Conservation (phyloP, 1,140 invertebrate genomes). For the Hypothenemus hampei region DNA sequence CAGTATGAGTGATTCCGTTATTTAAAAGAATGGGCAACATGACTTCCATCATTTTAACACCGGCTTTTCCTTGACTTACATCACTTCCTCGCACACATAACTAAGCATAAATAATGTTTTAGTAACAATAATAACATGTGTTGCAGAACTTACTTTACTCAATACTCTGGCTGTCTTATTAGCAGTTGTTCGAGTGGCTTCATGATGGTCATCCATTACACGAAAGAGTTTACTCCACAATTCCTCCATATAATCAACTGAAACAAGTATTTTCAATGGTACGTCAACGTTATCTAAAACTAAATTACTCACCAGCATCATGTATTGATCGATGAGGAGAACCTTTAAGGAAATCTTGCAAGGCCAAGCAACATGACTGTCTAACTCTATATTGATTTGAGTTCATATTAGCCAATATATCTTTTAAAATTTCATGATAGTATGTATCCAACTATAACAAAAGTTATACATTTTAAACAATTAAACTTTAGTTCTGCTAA, state of each 20-base stretch:
- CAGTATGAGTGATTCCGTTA: slow-evolving; percentile 70
- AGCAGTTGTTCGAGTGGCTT: slow-evolving; percentile 77
- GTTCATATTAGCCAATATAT: slow-evolving; percentile 76
- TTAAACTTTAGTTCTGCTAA: not conserved
- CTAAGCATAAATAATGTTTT: slow-evolving; percentile 49
- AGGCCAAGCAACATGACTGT: slow-evolving; percentile 83
- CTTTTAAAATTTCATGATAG: slow-evolving; percentile 79
- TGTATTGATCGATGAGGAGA: slow-evolving; percentile 42
- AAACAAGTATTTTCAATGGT: no score
- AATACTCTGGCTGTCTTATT: slow-evolving; percentile 70
- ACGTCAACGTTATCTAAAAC: no score
- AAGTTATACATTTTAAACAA: slow-evolving; percentile 2
- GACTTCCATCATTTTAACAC: slow-evolving; percentile 67
- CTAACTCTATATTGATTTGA: slow-evolving; percentile 81
- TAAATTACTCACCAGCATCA: slow-evolving; percentile 42
- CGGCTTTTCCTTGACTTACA: slow-evolving; percentile 68
- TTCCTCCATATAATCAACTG: slow-evolving; percentile 55
- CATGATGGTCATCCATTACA: slow-evolving; percentile 92
- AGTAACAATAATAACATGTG: not conserved
- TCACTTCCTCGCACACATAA: slow-evolving; percentile 75
- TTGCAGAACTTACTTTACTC: slow-evolving; percentile 61
- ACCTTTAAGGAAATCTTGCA: slow-evolving; percentile 71
- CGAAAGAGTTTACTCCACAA: slow-evolving; percentile 81
- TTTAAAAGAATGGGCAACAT: slow-evolving; percentile 78
- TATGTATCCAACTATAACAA: slow-evolving; percentile 71